Conservation (phyloP, 2,797 vertebrate genomes). For the Cossypha niveicapilla region DNA sequence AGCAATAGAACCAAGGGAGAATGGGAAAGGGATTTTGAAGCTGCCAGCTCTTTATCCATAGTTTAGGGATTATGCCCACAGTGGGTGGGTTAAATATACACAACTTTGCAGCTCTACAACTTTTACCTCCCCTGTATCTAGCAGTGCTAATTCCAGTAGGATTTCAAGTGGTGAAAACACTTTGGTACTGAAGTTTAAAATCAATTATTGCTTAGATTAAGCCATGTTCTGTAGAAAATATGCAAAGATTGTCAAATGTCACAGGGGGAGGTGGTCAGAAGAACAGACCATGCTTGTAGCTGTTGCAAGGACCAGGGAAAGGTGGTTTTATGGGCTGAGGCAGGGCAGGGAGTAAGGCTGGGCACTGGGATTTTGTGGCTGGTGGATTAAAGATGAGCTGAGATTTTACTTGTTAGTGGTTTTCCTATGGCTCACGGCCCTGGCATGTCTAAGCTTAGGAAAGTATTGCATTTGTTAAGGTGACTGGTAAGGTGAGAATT, state of each 20-base stretch:
- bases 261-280: neutral
- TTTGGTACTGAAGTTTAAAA: neutral
- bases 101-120: neutral
- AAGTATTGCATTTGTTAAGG: fast-evolving
- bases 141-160: neutral
- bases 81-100: neutral
- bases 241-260: neutral
- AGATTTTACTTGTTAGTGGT: neutral
- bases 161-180: neutral
- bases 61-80: neutral
- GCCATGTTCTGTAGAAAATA: neutral
- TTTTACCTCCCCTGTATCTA: neutral
- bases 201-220: neutral
- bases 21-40: neutral
- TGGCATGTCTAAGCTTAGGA: neutral
- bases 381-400: neutral
- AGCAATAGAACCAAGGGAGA: neutral
- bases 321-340: neutral
- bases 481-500: neutral
- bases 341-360: neutral
- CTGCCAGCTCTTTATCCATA: neutral
- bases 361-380: neutral
- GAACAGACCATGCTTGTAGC: neutral
- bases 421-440: neutral
- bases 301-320: fast-evolving